Conservation (phyloP, 2,797 vertebrate genomes). For the Nannoperca obscura region DNA sequence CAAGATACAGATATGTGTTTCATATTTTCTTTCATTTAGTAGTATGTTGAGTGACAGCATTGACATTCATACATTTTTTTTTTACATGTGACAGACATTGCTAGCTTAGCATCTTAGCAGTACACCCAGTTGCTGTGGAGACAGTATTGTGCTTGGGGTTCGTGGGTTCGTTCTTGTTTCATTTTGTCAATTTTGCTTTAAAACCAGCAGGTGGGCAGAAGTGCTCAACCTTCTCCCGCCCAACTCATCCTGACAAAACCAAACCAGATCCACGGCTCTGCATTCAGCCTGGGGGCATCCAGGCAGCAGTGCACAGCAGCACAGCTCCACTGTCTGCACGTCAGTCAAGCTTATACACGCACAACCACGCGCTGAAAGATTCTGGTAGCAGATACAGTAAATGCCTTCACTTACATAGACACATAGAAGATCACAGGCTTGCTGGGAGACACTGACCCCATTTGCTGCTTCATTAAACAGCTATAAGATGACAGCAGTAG, state of each 20-base stretch:
- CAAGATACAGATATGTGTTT: not conserved
- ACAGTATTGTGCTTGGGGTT: not conserved
- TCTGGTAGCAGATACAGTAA: conserved; percentile 23
- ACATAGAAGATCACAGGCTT: conserved; percentile 20
- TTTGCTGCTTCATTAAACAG: conserved; percentile 58
- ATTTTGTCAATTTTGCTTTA: not conserved
- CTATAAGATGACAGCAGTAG: conserved; percentile 26
- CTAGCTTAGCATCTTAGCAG: too few relatives aligned
- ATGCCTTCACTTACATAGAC: conserved; percentile 19
- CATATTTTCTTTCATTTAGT: not conserved
- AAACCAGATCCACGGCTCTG: not conserved
- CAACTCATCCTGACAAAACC: conserved; percentile 2
- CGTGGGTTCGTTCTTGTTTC: not conserved
- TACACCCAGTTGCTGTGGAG: not conserved
- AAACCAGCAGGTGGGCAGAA: conserved; percentile 19
- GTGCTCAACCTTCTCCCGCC: not conserved
- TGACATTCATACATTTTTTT: not conserved
- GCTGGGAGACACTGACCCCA: conserved; percentile 25
- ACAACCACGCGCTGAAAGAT: conserved; percentile 4
- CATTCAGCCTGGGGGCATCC: not conserved
- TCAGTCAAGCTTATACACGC: conserved; percentile 16
- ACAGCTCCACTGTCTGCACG: not conserved
- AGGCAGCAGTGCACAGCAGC: not conserved
- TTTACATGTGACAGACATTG: not conserved
- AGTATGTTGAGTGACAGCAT: not conserved